Evolutionary conservation across 2,797 vertebrate genomes (phyloP).

Genomic region (Chiloscyllium punctatum): DNA sequence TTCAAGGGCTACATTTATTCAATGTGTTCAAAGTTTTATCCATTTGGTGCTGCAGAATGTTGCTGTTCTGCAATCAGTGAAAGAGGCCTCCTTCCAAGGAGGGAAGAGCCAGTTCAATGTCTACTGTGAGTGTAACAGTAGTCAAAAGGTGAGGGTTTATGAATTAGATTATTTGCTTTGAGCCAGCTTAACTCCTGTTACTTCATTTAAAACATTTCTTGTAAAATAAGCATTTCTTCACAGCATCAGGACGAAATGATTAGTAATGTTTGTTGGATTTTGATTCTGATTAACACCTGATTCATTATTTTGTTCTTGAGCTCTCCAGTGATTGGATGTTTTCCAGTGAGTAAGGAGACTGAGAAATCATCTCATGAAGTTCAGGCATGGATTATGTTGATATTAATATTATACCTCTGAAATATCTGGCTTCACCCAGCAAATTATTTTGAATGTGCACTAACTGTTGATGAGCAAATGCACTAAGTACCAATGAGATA

Average conservation of each 20-base stretch:
- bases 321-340: not conserved
- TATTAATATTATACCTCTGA: not conserved
- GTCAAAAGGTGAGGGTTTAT: not conserved
- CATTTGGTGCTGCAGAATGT: not conserved
- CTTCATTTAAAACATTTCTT: not conserved
- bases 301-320: not conserved
- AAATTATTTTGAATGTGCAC: not conserved
- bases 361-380: not conserved
- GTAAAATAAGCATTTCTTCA: not conserved
- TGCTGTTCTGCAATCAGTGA: not conserved
- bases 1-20: conserved; percentile 5
- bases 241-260: not conserved
- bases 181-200: not conserved
- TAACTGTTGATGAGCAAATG: not conserved
- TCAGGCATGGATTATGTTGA: not conserved
- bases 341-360: conserved; percentile 6
- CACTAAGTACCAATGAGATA: not conserved
- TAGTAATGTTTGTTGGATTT: not conserved
- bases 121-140: not conserved
- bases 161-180: conserved; percentile 8
- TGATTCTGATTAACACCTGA: not conserved
- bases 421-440: not conserved
- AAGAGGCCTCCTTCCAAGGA: not conserved
- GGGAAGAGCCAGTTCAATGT: not conserved
- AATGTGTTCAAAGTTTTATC: not conserved